Evolutionary conservation across 2,888 invertebrate genomes (phyloP).

Genomic region (Prenolepis imparis): DNA sequence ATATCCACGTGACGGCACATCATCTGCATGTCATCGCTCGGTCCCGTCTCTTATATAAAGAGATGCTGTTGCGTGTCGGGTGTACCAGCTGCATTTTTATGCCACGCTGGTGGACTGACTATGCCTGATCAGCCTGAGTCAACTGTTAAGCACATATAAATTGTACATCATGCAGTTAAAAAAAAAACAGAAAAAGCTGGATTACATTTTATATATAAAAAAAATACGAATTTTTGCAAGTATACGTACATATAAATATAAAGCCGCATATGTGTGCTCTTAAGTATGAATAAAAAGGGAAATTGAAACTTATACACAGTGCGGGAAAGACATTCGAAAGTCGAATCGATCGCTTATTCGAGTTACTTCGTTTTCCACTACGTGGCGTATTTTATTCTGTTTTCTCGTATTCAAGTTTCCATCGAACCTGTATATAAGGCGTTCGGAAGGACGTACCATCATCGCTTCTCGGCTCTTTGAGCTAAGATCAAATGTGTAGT

Average conservation of each 20-base stretch:
- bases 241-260: neutral
- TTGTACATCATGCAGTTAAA: neutral
- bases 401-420: neutral
- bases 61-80: neutral
- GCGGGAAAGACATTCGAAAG: neutral
- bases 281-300: neutral
- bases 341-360: neutral
- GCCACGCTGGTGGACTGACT: slow-evolving; percentile 78
- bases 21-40: slow-evolving; percentile 7
- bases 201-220: neutral
- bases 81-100: slow-evolving; percentile 78
- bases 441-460: accelerated
- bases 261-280: neutral
- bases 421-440: neutral
- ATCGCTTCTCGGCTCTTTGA: slow-evolving; percentile 51
- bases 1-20: slow-evolving; percentile 3
- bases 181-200: neutral
- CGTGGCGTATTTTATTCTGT: neutral
- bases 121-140: slow-evolving; percentile 79
- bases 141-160: slow-evolving; percentile 24
- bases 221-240: neutral
- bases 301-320: neutral
- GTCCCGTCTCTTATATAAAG: slow-evolving; percentile 12
- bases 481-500: slow-evolving; percentile 52
- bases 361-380: neutral